Base-by-base conservation (phyloP, 2,797 vertebrate genomes). In the Vultur gryphus region DNA sequence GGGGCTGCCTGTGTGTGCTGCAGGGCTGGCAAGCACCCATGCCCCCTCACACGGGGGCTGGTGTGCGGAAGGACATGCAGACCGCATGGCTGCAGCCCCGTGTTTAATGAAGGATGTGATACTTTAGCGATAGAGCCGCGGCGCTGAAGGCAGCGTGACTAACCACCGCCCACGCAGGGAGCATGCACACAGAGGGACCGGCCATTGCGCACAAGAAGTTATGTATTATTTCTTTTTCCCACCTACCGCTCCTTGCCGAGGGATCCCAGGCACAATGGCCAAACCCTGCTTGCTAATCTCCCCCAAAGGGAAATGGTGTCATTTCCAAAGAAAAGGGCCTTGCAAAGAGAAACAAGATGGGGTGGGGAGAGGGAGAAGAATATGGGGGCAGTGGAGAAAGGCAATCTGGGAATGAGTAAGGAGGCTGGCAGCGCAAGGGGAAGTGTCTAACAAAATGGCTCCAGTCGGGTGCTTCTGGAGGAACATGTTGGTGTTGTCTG, bases 311-410 rank as follows among this genome's bases (percentile, higher is more conserved):
- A 79, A 90, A 66, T 62, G 33, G 52, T 75, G 88, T 80, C 31
- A 59, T 66, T 87, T 73, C 86, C 71, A 94, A 89, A 87, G 84
- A 76, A 82, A 66, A 44, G 25, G 37, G 75, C 70, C 35, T 78
- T 51, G 83, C 44, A 48, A 81, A 89, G 87, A 75, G 33, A 55
- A 75, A 64, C 16, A 35, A 33, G 31, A 11, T 62, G 61, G 33
- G 16, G 16, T 58, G 69, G 41, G 57, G 26, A 86, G 51, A 55
- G 51, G 59, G 21, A 48, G 43, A 82, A 37, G 41, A 61, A 39
- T 57, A 43, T 20, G 66, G 49, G 31, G 39, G 43, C 21, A 31
- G 35, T 18, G 41, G 37, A 37, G 41, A 78, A 48, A 48, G 52
- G 19, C 0, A 3, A 25, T 61, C 26, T 61, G 59, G 39, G 71